A percentile compares a stretch with the other conserved stretches of the same genome.
These are phyloP conservation scores for Malacoraja senta DNA, from an alignment of 2,797 vertebrate species.

Conservation along the genomic window DNA sequence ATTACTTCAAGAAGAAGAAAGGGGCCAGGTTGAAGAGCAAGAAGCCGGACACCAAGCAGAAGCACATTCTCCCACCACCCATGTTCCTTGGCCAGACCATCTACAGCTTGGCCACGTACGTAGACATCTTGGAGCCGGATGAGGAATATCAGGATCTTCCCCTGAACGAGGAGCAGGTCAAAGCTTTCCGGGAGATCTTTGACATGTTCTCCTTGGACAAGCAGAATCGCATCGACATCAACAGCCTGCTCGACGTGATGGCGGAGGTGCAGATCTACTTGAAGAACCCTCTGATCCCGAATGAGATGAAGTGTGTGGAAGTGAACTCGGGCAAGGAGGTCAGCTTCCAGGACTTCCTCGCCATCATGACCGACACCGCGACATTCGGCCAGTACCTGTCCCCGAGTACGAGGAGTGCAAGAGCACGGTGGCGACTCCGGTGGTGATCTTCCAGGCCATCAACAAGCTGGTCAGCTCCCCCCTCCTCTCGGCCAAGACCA, in stretches of 20 bases:
- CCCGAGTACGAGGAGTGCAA: neutral
- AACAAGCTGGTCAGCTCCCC: neutral
- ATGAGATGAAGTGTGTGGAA: neutral
- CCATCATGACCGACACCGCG: neutral
- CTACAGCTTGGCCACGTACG: neutral
- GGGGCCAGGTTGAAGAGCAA: neutral
- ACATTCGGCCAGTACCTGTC: neutral
- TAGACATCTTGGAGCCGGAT: slow-evolving; percentile 18
- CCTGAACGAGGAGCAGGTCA: neutral
- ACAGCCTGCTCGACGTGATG: neutral
- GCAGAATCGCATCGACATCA: neutral
- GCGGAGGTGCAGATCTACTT: neutral
- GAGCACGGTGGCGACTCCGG: neutral
- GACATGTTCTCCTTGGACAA: neutral
- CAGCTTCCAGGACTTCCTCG: neutral
- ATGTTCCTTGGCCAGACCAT: slow-evolving; percentile 7
- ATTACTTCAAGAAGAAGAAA: slow-evolving; percentile 30
- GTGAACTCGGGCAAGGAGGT: neutral
- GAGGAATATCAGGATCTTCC: neutral
- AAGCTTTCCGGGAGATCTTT: neutral
- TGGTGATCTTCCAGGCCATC: neutral
- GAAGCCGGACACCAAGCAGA: neutral
- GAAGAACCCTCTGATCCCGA: neutral
- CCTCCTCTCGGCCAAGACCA: neutral
- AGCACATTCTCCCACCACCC: neutral